Evolutionary conservation across 2,888 invertebrate species (phyloP), one percentile per base, ranked within the genome.

Genomic region (Sarcophaga rosellei): DNA sequence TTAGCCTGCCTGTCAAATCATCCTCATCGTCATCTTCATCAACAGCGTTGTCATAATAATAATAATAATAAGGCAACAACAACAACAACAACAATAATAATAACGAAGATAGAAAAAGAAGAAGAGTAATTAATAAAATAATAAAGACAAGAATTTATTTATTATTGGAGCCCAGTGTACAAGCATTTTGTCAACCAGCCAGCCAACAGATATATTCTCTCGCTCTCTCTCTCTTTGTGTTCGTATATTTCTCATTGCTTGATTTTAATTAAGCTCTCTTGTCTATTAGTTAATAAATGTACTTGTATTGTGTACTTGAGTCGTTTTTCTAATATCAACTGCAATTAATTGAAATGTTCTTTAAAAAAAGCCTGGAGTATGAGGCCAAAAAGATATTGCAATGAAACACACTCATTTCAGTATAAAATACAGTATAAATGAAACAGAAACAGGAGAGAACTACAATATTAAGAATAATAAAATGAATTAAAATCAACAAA

Each of bases 261-360:
- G 59, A 47, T 6, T 57, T 88, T 90, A 87, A 82, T 70, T 75
- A 75, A 0, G 1, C 53, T 69, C 63, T 84, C 61, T 83, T 23
- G 65, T 63, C 8, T 63, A 35, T 70, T 72, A 70, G 59, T 44
- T 72, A 65, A 65, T 44, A 81, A 63, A 70, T 73, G n/a, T 68
- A 57, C 44, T 77, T 66, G 44, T 83, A 63, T 77, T 66, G 44
- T 83, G 69, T 79, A 69, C 68, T 79, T 78, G 79, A 84, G 79
- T 75, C 89, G 4, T 53, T 53, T 90, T 88, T 20, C n/a, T 66
- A 86, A 83, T 88, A 90, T 88, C 89, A 87, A 89, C 90, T 91
- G 91, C 92, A 91, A 89, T 91, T 91, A 91, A 91, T 91, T 91
- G 91, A 91, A 91, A 91, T 91, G 91, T 91, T 91, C 88, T 87